Evolutionary conservation across 2,888 invertebrate species (phyloP).

Genomic region (Trisateles emortualis): DNA sequence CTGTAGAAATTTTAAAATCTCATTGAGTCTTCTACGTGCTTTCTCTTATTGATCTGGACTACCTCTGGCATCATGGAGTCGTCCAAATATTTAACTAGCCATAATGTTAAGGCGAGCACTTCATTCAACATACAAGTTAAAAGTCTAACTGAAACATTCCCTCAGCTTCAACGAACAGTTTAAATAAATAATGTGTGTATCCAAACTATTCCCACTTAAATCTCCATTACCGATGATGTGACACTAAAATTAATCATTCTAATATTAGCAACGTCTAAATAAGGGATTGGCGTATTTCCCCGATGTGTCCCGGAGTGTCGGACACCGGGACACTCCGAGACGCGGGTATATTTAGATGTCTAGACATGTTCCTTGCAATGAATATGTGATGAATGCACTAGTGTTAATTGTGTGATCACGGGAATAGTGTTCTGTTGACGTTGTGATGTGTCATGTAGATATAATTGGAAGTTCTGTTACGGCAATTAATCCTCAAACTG

Average conservation of each 20-base stretch:
- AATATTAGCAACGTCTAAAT: constrained; percentile 54
- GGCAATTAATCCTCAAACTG: too few relatives aligned
- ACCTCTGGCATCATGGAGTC: too few relatives aligned
- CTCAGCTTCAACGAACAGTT: too few relatives aligned
- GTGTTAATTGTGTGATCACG: constrained; percentile 11
- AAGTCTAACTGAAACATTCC: too few relatives aligned
- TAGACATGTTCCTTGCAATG: constrained; percentile 46
- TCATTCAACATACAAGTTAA: too few relatives aligned
- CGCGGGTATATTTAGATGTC: constrained; percentile 48
- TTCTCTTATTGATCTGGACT: too few relatives aligned
- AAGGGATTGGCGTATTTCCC: constrained; percentile 44
- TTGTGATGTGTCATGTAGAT: constrained; percentile 2
- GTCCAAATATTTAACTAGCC: too few relatives aligned
- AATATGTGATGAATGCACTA: constrained; percentile 45
- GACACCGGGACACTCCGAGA: constrained; percentile 20
- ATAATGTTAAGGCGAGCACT: too few relatives aligned
- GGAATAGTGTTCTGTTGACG: constrained; percentile 4
- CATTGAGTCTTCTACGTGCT: too few relatives aligned
- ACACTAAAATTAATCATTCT: constrained; percentile 52
- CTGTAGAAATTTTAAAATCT: too few relatives aligned
- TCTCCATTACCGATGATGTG: constrained; percentile 29
- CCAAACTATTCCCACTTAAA: constrained; percentile 31
- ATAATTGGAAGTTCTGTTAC: too few relatives aligned
- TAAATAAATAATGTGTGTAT: too few relatives aligned
- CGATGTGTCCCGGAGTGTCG: constrained; percentile 28